Evolutionary conservation across 2,797 vertebrate species (phyloP).

Genomic region (Nannoperca obscura): DNA sequence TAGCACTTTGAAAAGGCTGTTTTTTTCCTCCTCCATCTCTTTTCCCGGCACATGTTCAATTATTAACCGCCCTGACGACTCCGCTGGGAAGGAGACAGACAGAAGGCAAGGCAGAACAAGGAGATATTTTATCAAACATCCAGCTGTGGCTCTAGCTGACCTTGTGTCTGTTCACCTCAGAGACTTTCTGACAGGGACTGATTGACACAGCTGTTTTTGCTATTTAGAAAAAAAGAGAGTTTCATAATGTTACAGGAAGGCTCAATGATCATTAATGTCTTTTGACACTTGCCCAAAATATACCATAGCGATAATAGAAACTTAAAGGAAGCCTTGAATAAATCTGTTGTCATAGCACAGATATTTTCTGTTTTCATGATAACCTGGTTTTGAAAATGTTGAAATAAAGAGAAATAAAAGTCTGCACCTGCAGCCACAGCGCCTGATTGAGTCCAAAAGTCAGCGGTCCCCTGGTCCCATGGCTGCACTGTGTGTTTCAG

Average conservation of each 20-base stretch:
- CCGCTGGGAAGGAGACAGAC: slow-evolving; percentile 40
- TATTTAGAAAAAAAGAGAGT: background rate
- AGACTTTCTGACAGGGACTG: slow-evolving; percentile 9
- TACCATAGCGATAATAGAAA: too few species aligned
- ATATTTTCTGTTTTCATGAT: background rate
- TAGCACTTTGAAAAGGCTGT: slow-evolving; percentile 46
- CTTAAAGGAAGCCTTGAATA: background rate
- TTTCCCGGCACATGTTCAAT: slow-evolving; percentile 72
- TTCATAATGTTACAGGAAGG: background rate
- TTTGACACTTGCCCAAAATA: background rate
- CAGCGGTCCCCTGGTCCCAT: slow-evolving; percentile 25
- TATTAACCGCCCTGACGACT: slow-evolving; percentile 70
- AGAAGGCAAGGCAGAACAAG: slow-evolving; percentile 32
- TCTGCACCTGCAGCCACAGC: slow-evolving; percentile 9
- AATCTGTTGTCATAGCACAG: background rate
- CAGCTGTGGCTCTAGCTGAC: slow-evolving; percentile 48
- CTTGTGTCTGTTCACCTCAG: slow-evolving; percentile 41
- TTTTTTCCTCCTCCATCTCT: slow-evolving; percentile 28
- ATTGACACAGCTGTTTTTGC: background rate
- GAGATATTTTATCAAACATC: slow-evolving; percentile 60
- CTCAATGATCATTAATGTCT: background rate
- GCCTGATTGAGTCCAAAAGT: slow-evolving; percentile 12
- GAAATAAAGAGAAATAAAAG: background rate
- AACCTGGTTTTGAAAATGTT: background rate
- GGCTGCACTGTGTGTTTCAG: slow-evolving; percentile 39